Percentiles rank a stretch among this genome's conserved stretches.
These are phyloP conservation scores for Drosophila pegasa DNA, from an alignment of 2,888 invertebrate species.

Conservation along the genomic window DNA sequence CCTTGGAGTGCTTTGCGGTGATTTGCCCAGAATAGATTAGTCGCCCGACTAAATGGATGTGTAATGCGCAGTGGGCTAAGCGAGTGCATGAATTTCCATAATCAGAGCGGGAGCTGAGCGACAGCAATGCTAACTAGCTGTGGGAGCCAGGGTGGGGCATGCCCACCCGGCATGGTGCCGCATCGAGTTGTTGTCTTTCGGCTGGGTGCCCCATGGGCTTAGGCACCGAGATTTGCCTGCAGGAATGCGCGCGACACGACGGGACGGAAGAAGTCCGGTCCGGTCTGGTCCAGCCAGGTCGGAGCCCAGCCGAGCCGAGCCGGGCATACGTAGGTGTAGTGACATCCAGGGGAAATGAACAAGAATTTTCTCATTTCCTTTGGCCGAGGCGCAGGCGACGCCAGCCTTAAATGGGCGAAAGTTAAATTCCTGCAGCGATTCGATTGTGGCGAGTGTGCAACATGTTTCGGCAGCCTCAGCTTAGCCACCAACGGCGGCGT, in stretches of 20 bases:
- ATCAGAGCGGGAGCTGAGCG: not conserved
- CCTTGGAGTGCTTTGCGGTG: not conserved
- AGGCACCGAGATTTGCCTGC: constrained; percentile 32
- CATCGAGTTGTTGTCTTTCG: not conserved
- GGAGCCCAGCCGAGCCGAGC: constrained; percentile 40
- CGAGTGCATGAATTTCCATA: not conserved
- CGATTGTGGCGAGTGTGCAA: constrained; percentile 38
- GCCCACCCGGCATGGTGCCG: too few species aligned
- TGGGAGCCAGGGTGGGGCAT: not conserved
- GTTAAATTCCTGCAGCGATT: constrained; percentile 22
- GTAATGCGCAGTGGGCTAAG: not conserved
- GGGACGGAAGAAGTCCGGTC: too few species aligned
- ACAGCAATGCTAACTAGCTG: constrained; percentile 7
- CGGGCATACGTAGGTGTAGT: constrained; percentile 49
- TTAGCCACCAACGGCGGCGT: constrained; percentile 14
- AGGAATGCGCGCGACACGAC: too few species aligned
- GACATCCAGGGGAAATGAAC: constrained; percentile 70
- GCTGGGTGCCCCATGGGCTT: not conserved
- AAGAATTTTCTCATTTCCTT: constrained; percentile 78
- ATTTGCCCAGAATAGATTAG: not conserved
- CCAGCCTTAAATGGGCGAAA: constrained; percentile 6
- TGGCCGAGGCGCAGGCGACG: constrained; percentile 29
- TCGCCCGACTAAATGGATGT: not conserved
- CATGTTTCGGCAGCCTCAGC: constrained; percentile 26
- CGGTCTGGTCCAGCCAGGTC: too few species aligned